Evolutionary conservation across 2,888 invertebrate species (phyloP), one percentile per base, ranked within the genome.

Genomic region (Archips crataeganus): DNA sequence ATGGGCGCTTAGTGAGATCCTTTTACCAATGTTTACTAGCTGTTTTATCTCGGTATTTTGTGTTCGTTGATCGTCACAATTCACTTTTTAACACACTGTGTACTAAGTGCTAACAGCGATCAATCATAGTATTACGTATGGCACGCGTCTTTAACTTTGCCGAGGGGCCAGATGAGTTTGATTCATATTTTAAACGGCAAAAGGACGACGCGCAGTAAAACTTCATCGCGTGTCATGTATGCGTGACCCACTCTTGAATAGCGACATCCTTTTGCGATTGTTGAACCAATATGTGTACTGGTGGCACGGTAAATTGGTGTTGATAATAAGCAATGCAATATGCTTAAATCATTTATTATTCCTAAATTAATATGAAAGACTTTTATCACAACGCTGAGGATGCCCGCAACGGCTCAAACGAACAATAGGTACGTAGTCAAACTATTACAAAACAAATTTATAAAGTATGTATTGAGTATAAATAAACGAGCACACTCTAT

Each of bases 41-140:
- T 69, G 73, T 74, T 74, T 74, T 74, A 74, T 74, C 70, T 74
- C 65, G 32, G 59, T 60, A 57, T 70, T 70, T 70, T 72, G 68
- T 72, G 68, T 74, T 61, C 69, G 64, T 54, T 65, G 74, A 74
- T 74, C 60, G 74, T 61, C 74, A 65, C 70, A 74, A 74, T 74
- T 70, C 70, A 75, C 76, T 76, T 79, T 82, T 82, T 85, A 82
- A 82, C 82, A 83, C 81, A 80, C 85, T 88, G 88, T 86, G 85
- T 84, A 85, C 83, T 89, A 87, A 90, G 88, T 89, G 88, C 85
- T 85, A 89, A 89, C 85, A 84, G 83, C 88, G 84, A 91, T 91
- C 90, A 89, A 91, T 91, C 91, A 90, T 87, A 79, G 85, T 84
- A 84, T 87, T 88, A 89, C 88, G 85, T 85, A 81, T 82, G 85